Evolutionary conservation across 1,140 invertebrate species (phyloP), one percentile per base, ranked within the genome.

Genomic region (Argopecten irradians): DNA sequence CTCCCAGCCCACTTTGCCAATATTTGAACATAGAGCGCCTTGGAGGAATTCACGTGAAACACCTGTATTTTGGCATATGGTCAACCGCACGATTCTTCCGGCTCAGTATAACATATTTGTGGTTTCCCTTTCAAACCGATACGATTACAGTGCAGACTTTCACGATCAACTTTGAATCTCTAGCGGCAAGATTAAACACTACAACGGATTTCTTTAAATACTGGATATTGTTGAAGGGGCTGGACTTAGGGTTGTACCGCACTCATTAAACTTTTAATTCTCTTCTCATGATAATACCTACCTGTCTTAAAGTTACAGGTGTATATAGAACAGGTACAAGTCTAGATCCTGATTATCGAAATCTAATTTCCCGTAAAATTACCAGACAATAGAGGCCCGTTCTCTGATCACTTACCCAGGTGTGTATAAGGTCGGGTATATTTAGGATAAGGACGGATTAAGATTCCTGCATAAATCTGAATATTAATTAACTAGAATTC

Each of bases 21-120:
- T 71, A 71, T 71, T 71, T 71, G 55, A 71, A 28, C 55, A 71
- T 71, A 71, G 8, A 7, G 7, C 55, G n/a, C 55, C 22, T 5
- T 28, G 28, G 55, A 1, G 55, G n/a, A 71, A 71, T 28, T 71
- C 22, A n/a, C 55, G 1, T 28, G 55, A 71, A n/a, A 71, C 55
- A 71, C 55, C 55, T 71, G 55, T 71, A 71, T 71, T n/a, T 71
- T 71, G 55, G 55, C 55, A 71, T 71, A n/a, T 71, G 55, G 55
- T 71, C 55, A 71, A 71, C 55, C 55, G 55, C 55, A 71, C 22
- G 19, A 28, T 71, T 71, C 55, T 71, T 5, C 55, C 16, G 16
- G n/a, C n/a, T 71, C 5, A 71, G 22, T 71, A 71, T 0, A 22
- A n/a, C 55, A 71, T 71, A 16, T 28, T 71, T 71, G 55, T 28